These are phyloP conservation scores for Neocrepidodera transversa DNA, from an alignment of 2,888 invertebrate species.

Conservation along the genomic window DNA sequence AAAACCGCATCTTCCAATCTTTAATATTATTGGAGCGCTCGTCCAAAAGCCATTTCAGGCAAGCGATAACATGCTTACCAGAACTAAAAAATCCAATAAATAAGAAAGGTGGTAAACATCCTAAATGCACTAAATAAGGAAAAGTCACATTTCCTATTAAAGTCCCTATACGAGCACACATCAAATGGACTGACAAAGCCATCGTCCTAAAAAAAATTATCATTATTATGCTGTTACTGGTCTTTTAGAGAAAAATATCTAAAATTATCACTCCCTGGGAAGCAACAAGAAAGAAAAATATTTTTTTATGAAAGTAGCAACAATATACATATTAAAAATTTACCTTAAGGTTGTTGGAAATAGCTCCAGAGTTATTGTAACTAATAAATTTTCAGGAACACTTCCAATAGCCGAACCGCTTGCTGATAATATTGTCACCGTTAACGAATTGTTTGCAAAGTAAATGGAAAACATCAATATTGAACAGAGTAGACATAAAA, in stretches of 20 bases:
- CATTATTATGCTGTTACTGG: background rate
- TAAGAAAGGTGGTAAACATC: constrained; percentile 76
- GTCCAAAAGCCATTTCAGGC: background rate
- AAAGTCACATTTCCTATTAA: constrained; percentile 74
- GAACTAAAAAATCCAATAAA: constrained; percentile 69
- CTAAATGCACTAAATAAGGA: constrained; percentile 70
- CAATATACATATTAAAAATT: background rate
- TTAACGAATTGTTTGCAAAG: constrained; percentile 59
- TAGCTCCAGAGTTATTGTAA: constrained; percentile 69
- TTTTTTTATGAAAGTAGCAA: background rate
- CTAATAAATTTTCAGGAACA: constrained; percentile 67
- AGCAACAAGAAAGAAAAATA: background rate
- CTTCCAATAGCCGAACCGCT: constrained; percentile 64
- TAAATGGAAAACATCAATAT: constrained; percentile 29
- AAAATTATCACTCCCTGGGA: background rate
- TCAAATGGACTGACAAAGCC: constrained; percentile 74
- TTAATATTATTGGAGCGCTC: too few species aligned
- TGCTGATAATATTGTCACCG: constrained; percentile 59
- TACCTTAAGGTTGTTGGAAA: constrained; percentile 73
- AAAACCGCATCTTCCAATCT: too few species aligned
- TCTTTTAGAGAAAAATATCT: background rate
- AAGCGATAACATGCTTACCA: constrained; percentile 59
- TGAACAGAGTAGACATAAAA: constrained; percentile 5
- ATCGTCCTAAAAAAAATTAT: constrained; percentile 67
- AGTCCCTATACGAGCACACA: constrained; percentile 74